phyloP scores from a whole-genome alignment of 2,888 invertebrate genomes.

The Latheticus oryzae region DNA sequence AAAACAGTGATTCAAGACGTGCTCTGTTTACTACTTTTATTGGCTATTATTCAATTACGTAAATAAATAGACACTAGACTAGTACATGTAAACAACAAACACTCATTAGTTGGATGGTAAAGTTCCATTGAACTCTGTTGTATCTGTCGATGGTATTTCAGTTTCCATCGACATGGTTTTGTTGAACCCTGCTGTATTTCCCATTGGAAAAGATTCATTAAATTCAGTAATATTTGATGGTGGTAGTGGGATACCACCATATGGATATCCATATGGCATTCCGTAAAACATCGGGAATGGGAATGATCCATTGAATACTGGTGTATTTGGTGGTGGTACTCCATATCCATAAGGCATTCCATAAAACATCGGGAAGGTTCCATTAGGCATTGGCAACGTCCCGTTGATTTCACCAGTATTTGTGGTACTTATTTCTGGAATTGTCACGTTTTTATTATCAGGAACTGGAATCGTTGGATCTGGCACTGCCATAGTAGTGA shows the following conservation, averaged over 20 bases:
- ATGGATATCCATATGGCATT: too few species aligned
- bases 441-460: neutral
- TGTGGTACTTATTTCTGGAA: neutral
- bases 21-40: slow-evolving; percentile 28
- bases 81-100: neutral
- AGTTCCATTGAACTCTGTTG: neutral
- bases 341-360: too few species aligned
- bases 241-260: too few species aligned
- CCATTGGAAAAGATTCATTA: too few species aligned
- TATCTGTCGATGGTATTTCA: too few species aligned
- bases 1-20: slow-evolving; percentile 18
- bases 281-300: too few species aligned
- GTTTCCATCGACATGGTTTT: neutral
- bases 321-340: neutral
- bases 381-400: neutral
- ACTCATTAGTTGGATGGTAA: neutral
- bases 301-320: too few species aligned
- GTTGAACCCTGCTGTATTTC: slow-evolving; percentile 14
- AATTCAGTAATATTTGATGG: too few species aligned
- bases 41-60: slow-evolving; percentile 11
- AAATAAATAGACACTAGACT: slow-evolving; percentile 10
- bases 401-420: neutral
- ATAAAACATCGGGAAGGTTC: neutral
- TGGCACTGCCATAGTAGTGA: slow-evolving; percentile 60
- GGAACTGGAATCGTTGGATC: slow-evolving; percentile 45